Base-by-base conservation (phyloP, 92 coral and sea anemone genomes). In the Bergia sp. region DNA sequence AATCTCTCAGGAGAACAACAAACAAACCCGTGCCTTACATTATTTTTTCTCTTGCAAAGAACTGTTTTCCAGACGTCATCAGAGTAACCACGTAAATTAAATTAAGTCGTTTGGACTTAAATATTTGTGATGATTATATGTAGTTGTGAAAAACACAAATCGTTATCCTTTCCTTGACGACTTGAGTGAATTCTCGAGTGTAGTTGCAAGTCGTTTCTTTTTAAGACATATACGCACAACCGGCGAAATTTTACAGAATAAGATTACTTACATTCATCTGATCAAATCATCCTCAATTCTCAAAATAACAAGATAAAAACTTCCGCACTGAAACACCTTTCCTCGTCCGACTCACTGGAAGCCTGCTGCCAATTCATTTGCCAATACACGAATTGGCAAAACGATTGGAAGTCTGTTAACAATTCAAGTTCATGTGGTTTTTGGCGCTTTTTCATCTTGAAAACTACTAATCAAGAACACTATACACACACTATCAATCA, bases 221-320 rank as follows among this genome's bases (percentile, higher is more conserved):
- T 50, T 23, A 69, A 53, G n/a, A 77, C 44, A 81, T 65, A 73
- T 58, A 71, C 12, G 6, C 75, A 82, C 18, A 80, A 65, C 38
- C 15, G 80, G 45, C 4, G 44, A 47, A 20, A 15, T 8, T 66
- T 20, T 20, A 64, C 23, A 36, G 10, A 38, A 5, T 3, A 11
- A 11, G 2, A 1, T 65, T 82, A 65, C 76, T 82, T 40, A 82
- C 76, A 9, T 29, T 15, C 4, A 36, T 8, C 37, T 21, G 2
- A 40, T 43, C 61, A 82, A 69, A 69, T 69, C 58, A 45, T 65
- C 53, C 75, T 82, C 37, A 66, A 65, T 82, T 82, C 50, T 47
- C 38, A 20, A 58, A 64, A 42, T 4, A 82, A 42, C 37, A 65
- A 41, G 12, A 67, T 13, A 64, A 41, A 82, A 43, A 21, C 3